Conservation (phyloP, 2,113 vertebrate species). For the Parus major region DNA sequence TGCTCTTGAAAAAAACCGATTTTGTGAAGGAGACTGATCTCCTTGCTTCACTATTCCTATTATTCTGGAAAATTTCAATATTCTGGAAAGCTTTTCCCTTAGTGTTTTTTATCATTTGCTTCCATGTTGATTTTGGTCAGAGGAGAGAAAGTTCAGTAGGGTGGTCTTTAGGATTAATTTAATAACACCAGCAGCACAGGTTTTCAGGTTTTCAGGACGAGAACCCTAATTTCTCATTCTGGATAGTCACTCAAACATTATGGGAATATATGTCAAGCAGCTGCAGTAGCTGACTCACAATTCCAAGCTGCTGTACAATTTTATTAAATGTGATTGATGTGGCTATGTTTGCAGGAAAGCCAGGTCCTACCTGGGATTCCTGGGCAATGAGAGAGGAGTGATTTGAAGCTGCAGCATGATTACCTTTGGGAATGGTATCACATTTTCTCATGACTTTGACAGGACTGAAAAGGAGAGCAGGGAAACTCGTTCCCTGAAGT, state of each 20-base stretch:
- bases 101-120: not conserved
- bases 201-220: not conserved
- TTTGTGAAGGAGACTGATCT: not conserved
- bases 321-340: not conserved
- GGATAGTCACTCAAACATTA: not conserved
- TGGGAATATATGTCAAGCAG: not conserved
- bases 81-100: not conserved
- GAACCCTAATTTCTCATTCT: not conserved
- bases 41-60: not conserved
- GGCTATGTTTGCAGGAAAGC: not conserved
- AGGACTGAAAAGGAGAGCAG: not conserved
- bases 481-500: not conserved
- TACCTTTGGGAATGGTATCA: not conserved
- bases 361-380: not conserved
- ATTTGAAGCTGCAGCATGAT: not conserved
- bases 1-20: not conserved
- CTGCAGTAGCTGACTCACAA: not conserved
- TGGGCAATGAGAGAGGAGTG: not conserved
- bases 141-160: not conserved
- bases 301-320: not conserved
- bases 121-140: not conserved
- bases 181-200: not conserved
- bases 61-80: not conserved
- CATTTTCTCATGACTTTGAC: not conserved
- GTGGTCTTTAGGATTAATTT: not conserved